Conservation (phyloP, 1,140 invertebrate genomes). For the Cataglyphis hispanica region DNA sequence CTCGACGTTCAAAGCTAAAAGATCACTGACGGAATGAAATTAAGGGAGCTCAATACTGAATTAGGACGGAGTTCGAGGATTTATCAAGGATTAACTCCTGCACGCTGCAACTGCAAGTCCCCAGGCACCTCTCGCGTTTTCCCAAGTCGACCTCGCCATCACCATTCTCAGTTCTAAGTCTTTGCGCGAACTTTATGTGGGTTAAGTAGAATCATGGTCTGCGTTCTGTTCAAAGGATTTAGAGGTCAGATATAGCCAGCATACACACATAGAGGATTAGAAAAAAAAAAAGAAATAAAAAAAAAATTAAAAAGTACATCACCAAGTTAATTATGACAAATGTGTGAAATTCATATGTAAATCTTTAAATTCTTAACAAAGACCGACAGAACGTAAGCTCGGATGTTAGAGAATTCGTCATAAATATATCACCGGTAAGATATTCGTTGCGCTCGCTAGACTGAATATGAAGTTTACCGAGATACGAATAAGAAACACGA, state of each 20-base stretch:
- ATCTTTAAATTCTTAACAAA: conserved; percentile 38
- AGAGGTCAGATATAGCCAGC: conserved; percentile 64
- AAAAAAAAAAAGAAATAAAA: conserved; percentile 45
- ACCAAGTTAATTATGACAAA: conserved; percentile 60
- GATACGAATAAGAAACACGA: conserved; percentile 13
- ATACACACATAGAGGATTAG: conserved; percentile 40
- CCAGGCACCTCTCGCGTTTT: conserved; percentile 67
- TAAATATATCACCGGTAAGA: conserved; percentile 17
- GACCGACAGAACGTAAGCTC: background rate
- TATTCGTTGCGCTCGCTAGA: background rate
- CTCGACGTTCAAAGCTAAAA: conserved; percentile 34
- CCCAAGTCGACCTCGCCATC: conserved; percentile 72
- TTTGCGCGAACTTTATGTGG: conserved; percentile 73
- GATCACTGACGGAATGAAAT: conserved; percentile 76
- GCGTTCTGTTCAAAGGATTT: conserved; percentile 73
- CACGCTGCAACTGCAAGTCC: conserved; percentile 72
- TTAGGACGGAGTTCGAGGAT: conserved; percentile 79
- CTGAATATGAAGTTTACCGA: conserved; percentile 35
- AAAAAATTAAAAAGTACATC: conserved; percentile 9
- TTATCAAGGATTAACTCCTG: conserved; percentile 81
- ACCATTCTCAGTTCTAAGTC: conserved; percentile 72
- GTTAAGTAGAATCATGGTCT: conserved; percentile 77
- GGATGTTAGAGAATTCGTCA: background rate
- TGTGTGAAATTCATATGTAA: conserved; percentile 44
- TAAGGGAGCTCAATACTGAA: conserved; percentile 80